These are phyloP conservation scores for Tonatia bakeri DNA, from an alignment of 2,113 vertebrate species.

Conservation along the genomic window DNA sequence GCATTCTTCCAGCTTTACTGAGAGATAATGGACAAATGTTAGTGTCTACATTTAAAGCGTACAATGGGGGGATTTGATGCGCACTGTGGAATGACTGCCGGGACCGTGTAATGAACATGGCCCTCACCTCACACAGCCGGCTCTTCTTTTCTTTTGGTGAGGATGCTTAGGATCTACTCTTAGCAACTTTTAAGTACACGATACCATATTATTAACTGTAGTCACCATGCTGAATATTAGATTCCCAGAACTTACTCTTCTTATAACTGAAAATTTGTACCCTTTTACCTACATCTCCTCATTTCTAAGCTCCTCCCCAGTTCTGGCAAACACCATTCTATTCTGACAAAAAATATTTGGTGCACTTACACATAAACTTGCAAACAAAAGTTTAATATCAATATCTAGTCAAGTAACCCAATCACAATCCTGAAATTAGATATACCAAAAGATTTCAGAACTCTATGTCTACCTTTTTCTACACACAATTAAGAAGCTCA, in stretches of 20 bases:
- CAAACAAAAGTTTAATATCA: not conserved
- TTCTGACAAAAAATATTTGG: not conserved
- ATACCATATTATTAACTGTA: not conserved
- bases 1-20: not conserved
- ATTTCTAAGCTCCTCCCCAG: not conserved
- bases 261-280: not conserved
- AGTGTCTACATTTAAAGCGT: not conserved
- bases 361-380: not conserved
- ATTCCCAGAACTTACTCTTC: not conserved
- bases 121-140: not conserved
- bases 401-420: not conserved
- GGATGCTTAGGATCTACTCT: not conserved
- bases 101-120: not conserved
- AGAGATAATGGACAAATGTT: not conserved
- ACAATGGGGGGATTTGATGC: not conserved
- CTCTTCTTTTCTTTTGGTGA: not conserved
- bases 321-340: not conserved
- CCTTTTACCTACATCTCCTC: not conserved
- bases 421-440: not conserved
- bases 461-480: not conserved
- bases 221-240: not conserved
- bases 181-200: not conserved
- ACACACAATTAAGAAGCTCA: not conserved
- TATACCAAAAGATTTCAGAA: not conserved
- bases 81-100: not conserved